These are phyloP conservation scores for Euthynnus affinis DNA, from an alignment of 2,797 vertebrate genomes.

Conservation along the genomic window DNA sequence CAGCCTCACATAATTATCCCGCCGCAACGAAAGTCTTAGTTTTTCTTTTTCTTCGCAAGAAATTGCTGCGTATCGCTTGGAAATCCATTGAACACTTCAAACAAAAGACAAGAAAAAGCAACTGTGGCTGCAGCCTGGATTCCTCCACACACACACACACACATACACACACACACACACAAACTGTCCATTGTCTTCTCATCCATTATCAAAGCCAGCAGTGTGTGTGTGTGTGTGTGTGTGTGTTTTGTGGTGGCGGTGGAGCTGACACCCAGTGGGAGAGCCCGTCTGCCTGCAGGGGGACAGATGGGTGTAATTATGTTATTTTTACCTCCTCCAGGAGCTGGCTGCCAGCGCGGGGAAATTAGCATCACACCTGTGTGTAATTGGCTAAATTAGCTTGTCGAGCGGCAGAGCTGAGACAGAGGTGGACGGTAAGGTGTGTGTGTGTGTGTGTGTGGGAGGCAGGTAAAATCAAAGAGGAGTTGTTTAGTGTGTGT, in stretches of 20 bases:
- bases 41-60: slow-evolving; percentile 60
- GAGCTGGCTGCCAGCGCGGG: slow-evolving; percentile 83
- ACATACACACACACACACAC: slow-evolving; percentile 34
- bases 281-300: slow-evolving; percentile 70
- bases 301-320: slow-evolving; percentile 88
- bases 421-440: slow-evolving; percentile 80
- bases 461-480: slow-evolving; percentile 78
- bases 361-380: slow-evolving; percentile 91
- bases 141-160: slow-evolving; percentile 56
- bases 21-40: slow-evolving; percentile 47
- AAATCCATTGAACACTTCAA: slow-evolving; percentile 63
- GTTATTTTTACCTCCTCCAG: slow-evolving; percentile 89
- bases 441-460: slow-evolving; percentile 44
- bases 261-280: slow-evolving; percentile 78
- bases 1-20: slow-evolving; percentile 66
- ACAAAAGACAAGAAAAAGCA: slow-evolving; percentile 69
- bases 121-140: slow-evolving; percentile 61
- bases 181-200: slow-evolving; percentile 66
- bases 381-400: slow-evolving; percentile 90
- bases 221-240: slow-evolving; percentile 41
- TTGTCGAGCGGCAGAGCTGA: slow-evolving; percentile 85
- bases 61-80: slow-evolving; percentile 65
- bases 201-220: slow-evolving; percentile 63
- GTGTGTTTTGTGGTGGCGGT: slow-evolving; percentile 69
- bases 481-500: slow-evolving; percentile 80